Evolutionary conservation across 2,797 vertebrate genomes (phyloP), one percentile per base, ranked within the genome.

Genomic region (Semaprochilodus insignis): DNA sequence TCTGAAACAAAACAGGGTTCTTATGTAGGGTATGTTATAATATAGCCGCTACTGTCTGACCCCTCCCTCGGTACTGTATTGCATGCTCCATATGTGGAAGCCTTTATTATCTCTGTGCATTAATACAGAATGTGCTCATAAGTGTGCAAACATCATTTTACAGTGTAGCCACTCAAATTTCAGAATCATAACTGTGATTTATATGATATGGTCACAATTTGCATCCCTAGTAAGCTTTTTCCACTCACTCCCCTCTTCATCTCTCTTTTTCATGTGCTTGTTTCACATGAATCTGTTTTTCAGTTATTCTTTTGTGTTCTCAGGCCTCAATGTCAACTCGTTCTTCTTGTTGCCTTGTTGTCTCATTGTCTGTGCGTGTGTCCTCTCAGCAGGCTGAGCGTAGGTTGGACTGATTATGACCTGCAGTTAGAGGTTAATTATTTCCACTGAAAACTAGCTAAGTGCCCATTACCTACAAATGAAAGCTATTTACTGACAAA

Each of bases 401-500:
- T 65, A n/a, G 36, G 62, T 48, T 21, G 62, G 44, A 55, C 40
- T 78, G 71, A 27, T 73, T 75, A 51, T 82, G 71, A 67, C 59
- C 71, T 40, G 69, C 62, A 78, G 78, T 78, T 75, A 63, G 59
- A 55, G 82, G 79, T 86, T 84, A 82, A 84, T 79, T 82, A 67
- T 73, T 36, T 77, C 67, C 57, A 77, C 76, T 59, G 15, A 31
- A 75, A 65, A 70, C 66, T 83, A 44, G 70, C 40, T 74, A 4
- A 74, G 21, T 60, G n/a, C 27, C 34, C 63, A 25, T 72, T 69
- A 60, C 71, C 59, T n/a, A n/a, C 40, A 80, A 79, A 84, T 67
- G 52, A 77, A 80, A 77, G 25, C 60, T 31, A 40, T 62, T 77
- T 57, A 66, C 65, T 74, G 73, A 65, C 60, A 69, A 44, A 23